These are phyloP conservation scores for Trissoscelio sp. DNA, from an alignment of 2,888 invertebrate genomes.

Conservation along the genomic window DNA sequence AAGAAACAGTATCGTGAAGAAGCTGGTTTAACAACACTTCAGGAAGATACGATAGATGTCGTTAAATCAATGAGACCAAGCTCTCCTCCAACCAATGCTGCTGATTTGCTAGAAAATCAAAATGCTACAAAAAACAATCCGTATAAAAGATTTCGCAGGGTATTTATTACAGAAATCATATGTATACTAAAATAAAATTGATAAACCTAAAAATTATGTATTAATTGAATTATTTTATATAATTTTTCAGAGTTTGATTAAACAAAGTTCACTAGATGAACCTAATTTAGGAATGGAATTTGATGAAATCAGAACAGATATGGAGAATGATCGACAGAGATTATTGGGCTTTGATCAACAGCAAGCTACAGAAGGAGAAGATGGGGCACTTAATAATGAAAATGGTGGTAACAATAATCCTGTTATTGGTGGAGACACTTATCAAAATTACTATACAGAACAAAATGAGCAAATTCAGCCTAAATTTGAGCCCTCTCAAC, in stretches of 20 bases:
- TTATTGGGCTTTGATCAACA: conserved; percentile 68
- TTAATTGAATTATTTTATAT: background rate
- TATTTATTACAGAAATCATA: conserved; percentile 76
- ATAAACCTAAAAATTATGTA: background rate
- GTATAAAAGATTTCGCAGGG: conserved; percentile 85
- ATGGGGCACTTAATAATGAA: conserved; percentile 83
- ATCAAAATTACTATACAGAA: conserved; percentile 78
- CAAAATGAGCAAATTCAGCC: conserved; percentile 82
- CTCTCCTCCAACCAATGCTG: conserved; percentile 96
- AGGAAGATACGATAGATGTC: conserved; percentile 98
- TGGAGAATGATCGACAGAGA: conserved; percentile 47
- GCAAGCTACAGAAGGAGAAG: conserved; percentile 84
- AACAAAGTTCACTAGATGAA: conserved; percentile 96
- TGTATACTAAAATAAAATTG: background rate
- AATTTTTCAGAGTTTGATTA: conserved; percentile 91
- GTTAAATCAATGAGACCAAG: conserved; percentile 96
- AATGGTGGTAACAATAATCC: conserved; percentile 79
- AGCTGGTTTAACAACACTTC: conserved; percentile 89
- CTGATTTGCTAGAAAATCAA: conserved; percentile 94
- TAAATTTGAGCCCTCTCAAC: conserved; percentile 84
- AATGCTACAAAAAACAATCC: conserved; percentile 88
- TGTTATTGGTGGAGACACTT: conserved; percentile 53
- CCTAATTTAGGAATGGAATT: conserved; percentile 85
- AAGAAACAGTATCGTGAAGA: conserved; percentile 89
- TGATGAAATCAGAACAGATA: conserved; percentile 60